These are phyloP conservation scores for Ypsolopha sequella DNA, from an alignment of 2,888 invertebrate genomes.

Conservation along the genomic window DNA sequence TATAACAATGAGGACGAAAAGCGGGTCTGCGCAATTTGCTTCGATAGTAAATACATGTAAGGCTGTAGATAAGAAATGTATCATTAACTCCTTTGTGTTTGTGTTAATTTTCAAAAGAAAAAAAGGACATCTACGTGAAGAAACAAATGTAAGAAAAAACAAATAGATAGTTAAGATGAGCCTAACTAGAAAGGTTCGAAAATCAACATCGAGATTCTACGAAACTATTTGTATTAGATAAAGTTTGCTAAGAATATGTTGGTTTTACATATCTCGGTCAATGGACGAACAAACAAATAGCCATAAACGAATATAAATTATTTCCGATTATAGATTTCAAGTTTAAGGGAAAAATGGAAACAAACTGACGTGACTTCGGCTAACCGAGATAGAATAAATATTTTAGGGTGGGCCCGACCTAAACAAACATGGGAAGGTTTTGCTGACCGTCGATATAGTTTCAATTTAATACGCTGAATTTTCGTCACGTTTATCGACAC, in stretches of 20 bases:
- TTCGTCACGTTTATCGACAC: constrained; percentile 40
- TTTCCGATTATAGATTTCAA: constrained; percentile 56
- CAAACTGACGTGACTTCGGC: constrained; percentile 67
- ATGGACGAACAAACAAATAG: constrained; percentile 41
- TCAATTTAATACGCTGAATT: constrained; percentile 68
- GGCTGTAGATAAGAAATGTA: too few species aligned
- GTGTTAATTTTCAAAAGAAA: not conserved
- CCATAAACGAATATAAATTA: constrained; percentile 56
- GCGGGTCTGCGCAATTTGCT: too few species aligned
- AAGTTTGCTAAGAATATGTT: constrained; percentile 50
- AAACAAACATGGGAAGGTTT: constrained; percentile 66
- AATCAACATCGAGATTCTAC: constrained; percentile 61
- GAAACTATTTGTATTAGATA: constrained; percentile 61
- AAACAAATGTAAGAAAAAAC: constrained; percentile 27
- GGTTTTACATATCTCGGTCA: constrained; percentile 50
- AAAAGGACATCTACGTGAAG: too few species aligned
- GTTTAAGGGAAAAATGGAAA: constrained; percentile 60
- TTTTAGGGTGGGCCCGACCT: constrained; percentile 69
- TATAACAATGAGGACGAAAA: too few species aligned
- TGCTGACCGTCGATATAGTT: constrained; percentile 69
- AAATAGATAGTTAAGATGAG: constrained; percentile 33
- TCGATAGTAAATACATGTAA: too few species aligned
- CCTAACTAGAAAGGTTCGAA: constrained; percentile 31
- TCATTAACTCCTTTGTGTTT: too few species aligned
- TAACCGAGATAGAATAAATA: constrained; percentile 70